These are phyloP conservation scores for Parazoanthus swiftii DNA, from an alignment of 92 coral and sea anemone species.

Conservation along the genomic window DNA sequence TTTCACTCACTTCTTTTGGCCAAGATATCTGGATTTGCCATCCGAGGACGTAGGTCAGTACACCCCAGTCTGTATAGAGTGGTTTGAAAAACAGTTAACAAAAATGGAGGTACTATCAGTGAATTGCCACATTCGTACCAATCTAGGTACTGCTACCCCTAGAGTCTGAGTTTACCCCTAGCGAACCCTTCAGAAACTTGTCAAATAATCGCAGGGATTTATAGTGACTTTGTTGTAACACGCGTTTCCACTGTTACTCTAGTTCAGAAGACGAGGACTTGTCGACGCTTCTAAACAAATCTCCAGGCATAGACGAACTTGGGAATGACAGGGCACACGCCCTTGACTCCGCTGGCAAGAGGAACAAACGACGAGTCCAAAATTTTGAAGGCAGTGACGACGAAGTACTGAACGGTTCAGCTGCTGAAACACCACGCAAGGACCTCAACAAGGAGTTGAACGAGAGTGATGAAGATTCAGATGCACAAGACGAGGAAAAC, in stretches of 20 bases:
- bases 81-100: too few relatives aligned
- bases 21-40: too few relatives aligned
- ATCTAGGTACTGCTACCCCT: too few relatives aligned
- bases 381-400: constrained; percentile 30
- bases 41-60: too few relatives aligned
- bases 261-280: constrained; percentile 37
- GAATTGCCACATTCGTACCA: too few relatives aligned
- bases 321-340: neutral
- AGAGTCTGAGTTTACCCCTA: too few relatives aligned
- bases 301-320: neutral
- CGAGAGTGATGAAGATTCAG: neutral
- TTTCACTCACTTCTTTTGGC: too few relatives aligned
- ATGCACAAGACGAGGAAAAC: constrained; percentile 21
- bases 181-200: neutral
- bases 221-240: neutral
- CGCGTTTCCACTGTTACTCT: neutral
- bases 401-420: neutral
- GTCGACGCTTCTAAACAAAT: constrained; percentile 13
- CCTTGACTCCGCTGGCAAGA: neutral
- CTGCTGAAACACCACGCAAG: neutral
- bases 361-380: constrained; percentile 26
- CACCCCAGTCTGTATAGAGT: too few relatives aligned
- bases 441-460: neutral
- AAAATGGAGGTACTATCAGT: too few relatives aligned
- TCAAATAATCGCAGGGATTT: too few relatives aligned